A percentile compares a stretch with the other conserved stretches of the same genome.
Evolutionary conservation across 2,113 vertebrate species (phyloP).

Genomic region (Nyctibius bracteatus): DNA sequence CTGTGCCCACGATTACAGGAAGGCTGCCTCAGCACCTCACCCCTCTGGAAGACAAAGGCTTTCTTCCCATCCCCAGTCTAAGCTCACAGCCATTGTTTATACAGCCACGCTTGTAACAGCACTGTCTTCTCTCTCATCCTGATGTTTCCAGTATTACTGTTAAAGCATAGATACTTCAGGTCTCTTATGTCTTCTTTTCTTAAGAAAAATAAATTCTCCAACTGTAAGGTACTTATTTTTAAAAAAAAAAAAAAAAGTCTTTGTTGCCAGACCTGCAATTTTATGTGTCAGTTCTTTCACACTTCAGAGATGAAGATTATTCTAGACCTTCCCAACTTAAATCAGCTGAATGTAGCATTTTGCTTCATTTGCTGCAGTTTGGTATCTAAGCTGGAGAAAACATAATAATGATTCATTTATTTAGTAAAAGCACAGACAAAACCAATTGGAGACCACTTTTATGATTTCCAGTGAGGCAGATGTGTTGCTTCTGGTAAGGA

Average conservation of each 20-base stretch:
- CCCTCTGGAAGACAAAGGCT: neutral
- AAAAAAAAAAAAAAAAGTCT: neutral
- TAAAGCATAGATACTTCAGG: neutral
- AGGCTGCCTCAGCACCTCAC: neutral
- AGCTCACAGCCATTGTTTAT: neutral
- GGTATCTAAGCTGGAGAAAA: neutral
- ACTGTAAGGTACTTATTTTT: neutral
- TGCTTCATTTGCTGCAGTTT: neutral
- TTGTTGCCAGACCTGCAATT: neutral
- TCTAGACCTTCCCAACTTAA: neutral
- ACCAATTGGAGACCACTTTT: neutral
- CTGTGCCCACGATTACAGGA: accelerated
- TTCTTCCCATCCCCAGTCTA: neutral
- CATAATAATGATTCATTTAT: neutral
- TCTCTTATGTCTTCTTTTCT: neutral
- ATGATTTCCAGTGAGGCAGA: neutral
- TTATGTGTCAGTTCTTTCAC: neutral
- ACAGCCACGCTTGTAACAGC: neutral
- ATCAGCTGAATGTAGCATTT: neutral
- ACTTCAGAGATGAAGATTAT: neutral
- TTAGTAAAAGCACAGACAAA: neutral
- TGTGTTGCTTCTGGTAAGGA: neutral
- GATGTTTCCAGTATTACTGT: neutral
- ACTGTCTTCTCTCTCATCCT: neutral
- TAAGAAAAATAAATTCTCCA: neutral